These are phyloP conservation scores for Drosophila saltans DNA, from an alignment of 1,140 invertebrate species.

Conservation along the genomic window DNA sequence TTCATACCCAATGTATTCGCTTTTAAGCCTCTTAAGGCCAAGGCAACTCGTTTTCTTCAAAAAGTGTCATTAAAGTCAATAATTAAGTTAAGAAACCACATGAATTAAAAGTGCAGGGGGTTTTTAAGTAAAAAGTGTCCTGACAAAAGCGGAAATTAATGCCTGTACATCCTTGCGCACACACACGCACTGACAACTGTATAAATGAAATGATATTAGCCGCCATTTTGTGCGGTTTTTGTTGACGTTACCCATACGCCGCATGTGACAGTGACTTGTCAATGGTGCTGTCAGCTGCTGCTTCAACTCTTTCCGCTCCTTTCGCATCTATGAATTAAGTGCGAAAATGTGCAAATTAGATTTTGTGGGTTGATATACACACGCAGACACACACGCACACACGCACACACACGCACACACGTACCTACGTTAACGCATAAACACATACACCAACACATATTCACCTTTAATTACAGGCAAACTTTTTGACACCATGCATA, in stretches of 20 bases:
- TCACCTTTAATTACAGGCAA: constrained; percentile 57
- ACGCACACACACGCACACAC: constrained; percentile 12
- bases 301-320: constrained; percentile 35
- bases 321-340: constrained; percentile 44
- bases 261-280: constrained; percentile 46
- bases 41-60: constrained; percentile 13
- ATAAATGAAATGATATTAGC: constrained; percentile 71
- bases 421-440: neutral
- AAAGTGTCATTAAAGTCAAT: constrained; percentile 43
- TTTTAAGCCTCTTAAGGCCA: constrained; percentile 19
- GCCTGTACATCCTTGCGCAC: constrained; percentile 8
- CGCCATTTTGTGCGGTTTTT: constrained; percentile 54
- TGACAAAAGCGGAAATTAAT: constrained; percentile 59
- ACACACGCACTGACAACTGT: constrained; percentile 35
- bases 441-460: constrained; percentile 6
- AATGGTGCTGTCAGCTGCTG: constrained; percentile 41
- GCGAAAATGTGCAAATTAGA: constrained; percentile 69
- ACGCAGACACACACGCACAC: constrained; percentile 15
- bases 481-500: constrained; percentile 55
- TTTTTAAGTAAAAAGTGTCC: constrained; percentile 21
- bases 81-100: constrained; percentile 56
- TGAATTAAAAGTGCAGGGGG: constrained; percentile 32
- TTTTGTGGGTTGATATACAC: constrained; percentile 46
- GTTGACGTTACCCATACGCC: constrained; percentile 43
- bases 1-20: neutral